Evolutionary conservation across 2,797 vertebrate species (phyloP).

Genomic region (Cirrhinus molitorella): DNA sequence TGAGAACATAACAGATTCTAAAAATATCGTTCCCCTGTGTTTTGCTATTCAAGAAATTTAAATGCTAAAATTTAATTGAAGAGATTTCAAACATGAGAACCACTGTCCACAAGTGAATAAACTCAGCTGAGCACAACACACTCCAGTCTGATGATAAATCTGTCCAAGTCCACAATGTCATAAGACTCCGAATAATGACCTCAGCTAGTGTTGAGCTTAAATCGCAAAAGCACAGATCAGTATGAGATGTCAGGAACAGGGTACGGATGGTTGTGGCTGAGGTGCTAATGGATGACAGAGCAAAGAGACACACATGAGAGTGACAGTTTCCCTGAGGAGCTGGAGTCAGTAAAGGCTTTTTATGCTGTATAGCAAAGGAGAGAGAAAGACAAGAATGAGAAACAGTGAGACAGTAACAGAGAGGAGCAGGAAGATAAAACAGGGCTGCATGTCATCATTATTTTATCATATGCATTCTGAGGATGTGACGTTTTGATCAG

Average conservation of each 20-base stretch:
- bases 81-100: neutral
- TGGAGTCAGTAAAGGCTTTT: conserved; percentile 16
- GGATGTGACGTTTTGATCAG: neutral
- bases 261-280: neutral
- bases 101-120: neutral
- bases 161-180: neutral
- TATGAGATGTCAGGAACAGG: neutral
- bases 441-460: neutral
- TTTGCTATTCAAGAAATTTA: too few species aligned
- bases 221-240: neutral
- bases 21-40: too few species aligned
- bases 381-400: conserved; percentile 2
- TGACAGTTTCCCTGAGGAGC: conserved; percentile 34
- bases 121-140: neutral
- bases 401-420: neutral
- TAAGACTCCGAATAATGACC: conserved; percentile 7
- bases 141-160: neutral
- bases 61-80: neutral
- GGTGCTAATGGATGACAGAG: conserved; percentile 47
- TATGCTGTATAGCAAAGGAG: conserved; percentile 9
- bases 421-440: neutral
- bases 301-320: neutral
- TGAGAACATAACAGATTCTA: too few species aligned
- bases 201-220: neutral
- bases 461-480: neutral